Conservation (phyloP, 2,797 vertebrate genomes). For the Tangara arthus region DNA sequence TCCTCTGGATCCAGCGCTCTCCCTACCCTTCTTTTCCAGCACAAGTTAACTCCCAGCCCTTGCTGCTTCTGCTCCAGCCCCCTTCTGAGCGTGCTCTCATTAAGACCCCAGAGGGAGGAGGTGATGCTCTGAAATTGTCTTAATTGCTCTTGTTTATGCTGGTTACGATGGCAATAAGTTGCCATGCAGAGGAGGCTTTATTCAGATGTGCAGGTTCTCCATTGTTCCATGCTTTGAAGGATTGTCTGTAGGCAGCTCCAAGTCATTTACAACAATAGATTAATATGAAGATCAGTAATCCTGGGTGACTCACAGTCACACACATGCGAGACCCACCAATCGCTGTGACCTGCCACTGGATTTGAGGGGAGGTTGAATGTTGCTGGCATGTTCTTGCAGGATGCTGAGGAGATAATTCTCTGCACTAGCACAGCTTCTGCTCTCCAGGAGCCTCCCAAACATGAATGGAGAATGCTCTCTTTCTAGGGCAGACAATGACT, state of each 20-base stretch:
- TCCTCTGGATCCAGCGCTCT: neutral
- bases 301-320: slow-evolving; percentile 69
- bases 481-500: neutral
- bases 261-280: slow-evolving; percentile 71
- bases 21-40: slow-evolving; percentile 15
- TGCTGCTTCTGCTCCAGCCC: slow-evolving; percentile 33
- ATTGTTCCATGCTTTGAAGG: slow-evolving; percentile 63
- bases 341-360: slow-evolving; percentile 35
- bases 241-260: slow-evolving; percentile 70
- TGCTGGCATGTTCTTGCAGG: slow-evolving; percentile 2
- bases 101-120: slow-evolving; percentile 67
- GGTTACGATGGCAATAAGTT: slow-evolving; percentile 65
- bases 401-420: neutral
- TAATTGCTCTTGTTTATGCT: slow-evolving; percentile 69
- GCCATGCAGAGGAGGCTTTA: slow-evolving; percentile 60
- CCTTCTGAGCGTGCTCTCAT: slow-evolving; percentile 57
- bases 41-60: slow-evolving; percentile 1
- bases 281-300: slow-evolving; percentile 63
- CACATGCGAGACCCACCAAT: slow-evolving; percentile 42
- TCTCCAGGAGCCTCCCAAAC: slow-evolving; percentile 10
- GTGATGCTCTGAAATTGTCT: slow-evolving; percentile 65
- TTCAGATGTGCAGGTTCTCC: slow-evolving; percentile 48
- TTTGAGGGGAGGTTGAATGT: slow-evolving; percentile 18
- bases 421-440: slow-evolving; percentile 5
- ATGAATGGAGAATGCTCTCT: slow-evolving; percentile 2